phyloP scores from a whole-genome alignment of 2,888 invertebrate species.

The Tortricodes alternella region DNA sequence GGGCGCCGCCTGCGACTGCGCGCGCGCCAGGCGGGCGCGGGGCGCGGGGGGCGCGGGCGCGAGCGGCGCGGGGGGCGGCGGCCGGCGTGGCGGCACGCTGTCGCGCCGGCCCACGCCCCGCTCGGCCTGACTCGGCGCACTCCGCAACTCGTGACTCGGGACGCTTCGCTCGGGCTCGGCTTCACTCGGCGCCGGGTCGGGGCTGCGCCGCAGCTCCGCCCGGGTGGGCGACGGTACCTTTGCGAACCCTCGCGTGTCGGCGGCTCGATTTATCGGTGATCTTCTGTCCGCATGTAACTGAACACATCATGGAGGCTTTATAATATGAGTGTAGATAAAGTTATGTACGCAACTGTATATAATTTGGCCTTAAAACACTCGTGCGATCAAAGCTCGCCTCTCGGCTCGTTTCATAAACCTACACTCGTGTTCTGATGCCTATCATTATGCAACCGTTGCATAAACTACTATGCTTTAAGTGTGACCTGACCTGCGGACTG shows the following conservation, averaged over 20 bases:
- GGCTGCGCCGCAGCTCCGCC: slow-evolving; percentile 33
- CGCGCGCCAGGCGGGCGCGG: slow-evolving; percentile 53
- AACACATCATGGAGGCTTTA: background rate
- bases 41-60: slow-evolving; percentile 50
- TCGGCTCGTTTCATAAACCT: too few relatives aligned
- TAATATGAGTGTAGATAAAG: background rate
- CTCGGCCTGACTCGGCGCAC: slow-evolving; percentile 3
- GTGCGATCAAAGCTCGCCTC: too few relatives aligned
- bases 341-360: background rate
- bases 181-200: slow-evolving; percentile 27
- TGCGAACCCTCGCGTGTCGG: slow-evolving; percentile 37
- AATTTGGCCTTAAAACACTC: background rate
- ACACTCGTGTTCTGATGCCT: too few relatives aligned
- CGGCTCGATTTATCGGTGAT: slow-evolving; percentile 45
- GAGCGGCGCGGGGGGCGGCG: slow-evolving; percentile 42
- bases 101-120: slow-evolving; percentile 22
- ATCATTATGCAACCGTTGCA: background rate
- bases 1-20: slow-evolving; percentile 61
- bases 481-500: slow-evolving; percentile 42
- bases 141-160: slow-evolving; percentile 34
- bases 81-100: slow-evolving; percentile 36
- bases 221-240: slow-evolving; percentile 34
- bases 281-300: slow-evolving; percentile 49
- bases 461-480: too few relatives aligned
- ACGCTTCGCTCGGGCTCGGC: background rate